Conservation (phyloP, 1,140 invertebrate genomes). For the Globodera rostochiensis region DNA sequence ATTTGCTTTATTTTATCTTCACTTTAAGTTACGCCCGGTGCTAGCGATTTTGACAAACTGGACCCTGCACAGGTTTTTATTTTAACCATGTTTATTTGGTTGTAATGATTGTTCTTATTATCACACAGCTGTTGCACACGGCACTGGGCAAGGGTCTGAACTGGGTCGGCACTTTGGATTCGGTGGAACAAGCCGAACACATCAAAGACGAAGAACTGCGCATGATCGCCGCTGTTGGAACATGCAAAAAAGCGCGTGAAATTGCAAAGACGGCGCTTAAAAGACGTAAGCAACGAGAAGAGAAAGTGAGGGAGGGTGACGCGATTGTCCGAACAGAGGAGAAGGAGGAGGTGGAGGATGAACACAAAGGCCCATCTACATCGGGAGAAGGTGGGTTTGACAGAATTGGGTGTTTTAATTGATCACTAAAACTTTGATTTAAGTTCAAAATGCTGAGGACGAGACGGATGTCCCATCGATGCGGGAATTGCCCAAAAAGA, state of each 20-base stretch:
- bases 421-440: neutral
- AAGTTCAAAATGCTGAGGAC: slow-evolving; percentile 18
- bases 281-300: neutral
- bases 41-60: slow-evolving; percentile 58
- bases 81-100: neutral
- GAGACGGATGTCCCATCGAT: slow-evolving; percentile 24
- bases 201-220: slow-evolving; percentile 55
- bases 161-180: slow-evolving; percentile 51
- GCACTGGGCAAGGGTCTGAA: slow-evolving; percentile 57
- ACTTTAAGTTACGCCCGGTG: slow-evolving; percentile 47
- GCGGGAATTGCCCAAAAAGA: slow-evolving; percentile 1
- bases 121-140: slow-evolving; percentile 55
- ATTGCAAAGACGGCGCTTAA: slow-evolving; percentile 22
- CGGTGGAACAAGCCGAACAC: slow-evolving; percentile 59
- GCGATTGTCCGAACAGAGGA: neutral
- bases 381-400: slow-evolving; percentile 14
- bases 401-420: neutral
- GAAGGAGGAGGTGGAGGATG: neutral
- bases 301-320: neutral
- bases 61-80: slow-evolving; percentile 59
- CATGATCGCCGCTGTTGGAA: slow-evolving; percentile 54
- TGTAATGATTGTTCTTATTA: slow-evolving; percentile 2
- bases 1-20: neutral
- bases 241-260: slow-evolving; percentile 31
- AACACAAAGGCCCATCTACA: neutral